Evolutionary conservation across 1,140 invertebrate species (phyloP).

Genomic region (Drosophila punjabiensis): DNA sequence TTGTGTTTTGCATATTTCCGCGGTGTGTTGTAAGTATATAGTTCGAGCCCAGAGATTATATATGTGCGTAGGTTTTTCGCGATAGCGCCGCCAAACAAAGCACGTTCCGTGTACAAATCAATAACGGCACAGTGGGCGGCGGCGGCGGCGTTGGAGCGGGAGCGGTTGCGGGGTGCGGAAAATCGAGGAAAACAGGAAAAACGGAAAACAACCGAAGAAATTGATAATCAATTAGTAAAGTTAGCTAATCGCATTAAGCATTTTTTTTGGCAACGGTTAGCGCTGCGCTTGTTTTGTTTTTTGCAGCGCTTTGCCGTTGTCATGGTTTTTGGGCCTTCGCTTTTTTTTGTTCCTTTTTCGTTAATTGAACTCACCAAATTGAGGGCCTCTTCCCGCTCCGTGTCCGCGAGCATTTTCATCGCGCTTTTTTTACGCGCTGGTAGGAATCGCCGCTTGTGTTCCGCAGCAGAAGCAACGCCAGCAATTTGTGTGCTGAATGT

Average conservation of each 20-base stretch:
- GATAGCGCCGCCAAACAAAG: slow-evolving; percentile 63
- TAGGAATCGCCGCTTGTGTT: slow-evolving; percentile 71
- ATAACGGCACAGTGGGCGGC: slow-evolving; percentile 56
- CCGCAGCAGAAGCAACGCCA: slow-evolving; percentile 59
- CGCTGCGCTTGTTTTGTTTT: slow-evolving; percentile 11
- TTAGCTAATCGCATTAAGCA: slow-evolving; percentile 42
- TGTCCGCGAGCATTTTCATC: slow-evolving; percentile 89
- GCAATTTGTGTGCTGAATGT: slow-evolving; percentile 63
- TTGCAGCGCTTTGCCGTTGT: slow-evolving; percentile 28
- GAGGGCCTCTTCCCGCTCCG: slow-evolving; percentile 93
- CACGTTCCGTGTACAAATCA: slow-evolving; percentile 82
- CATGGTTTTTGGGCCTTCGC: slow-evolving; percentile 37
- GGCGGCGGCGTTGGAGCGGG: slow-evolving; percentile 12
- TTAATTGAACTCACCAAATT: slow-evolving; percentile 89
- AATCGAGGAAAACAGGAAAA: slow-evolving; percentile 44
- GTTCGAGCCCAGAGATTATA: slow-evolving; percentile 38
- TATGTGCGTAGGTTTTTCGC: slow-evolving; percentile 36
- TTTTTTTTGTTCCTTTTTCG: slow-evolving; percentile 2
- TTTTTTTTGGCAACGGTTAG: slow-evolving; percentile 22
- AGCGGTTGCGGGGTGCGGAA: slow-evolving; percentile 18
- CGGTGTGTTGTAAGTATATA: slow-evolving; percentile 60
- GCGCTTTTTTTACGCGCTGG: slow-evolving; percentile 76
- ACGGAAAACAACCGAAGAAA: slow-evolving; percentile 52
- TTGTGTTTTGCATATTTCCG: slow-evolving; percentile 54
- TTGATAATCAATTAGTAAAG: slow-evolving; percentile 56